Conservation (phyloP, 2,113 vertebrate genomes). For the Narcine bancroftii region DNA sequence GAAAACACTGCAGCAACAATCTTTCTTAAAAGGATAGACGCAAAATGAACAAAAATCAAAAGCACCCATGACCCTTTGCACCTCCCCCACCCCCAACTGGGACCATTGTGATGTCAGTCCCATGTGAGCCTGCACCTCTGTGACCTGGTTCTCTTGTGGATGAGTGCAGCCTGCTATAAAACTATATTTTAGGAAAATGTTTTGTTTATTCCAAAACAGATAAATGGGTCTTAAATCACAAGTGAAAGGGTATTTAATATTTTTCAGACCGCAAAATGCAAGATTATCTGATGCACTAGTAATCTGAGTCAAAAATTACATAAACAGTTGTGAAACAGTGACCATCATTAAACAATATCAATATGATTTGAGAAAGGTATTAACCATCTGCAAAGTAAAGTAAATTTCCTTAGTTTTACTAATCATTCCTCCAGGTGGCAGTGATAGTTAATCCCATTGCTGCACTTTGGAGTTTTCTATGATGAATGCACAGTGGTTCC, state of each 20-base stretch:
- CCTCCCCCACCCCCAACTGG: no score
- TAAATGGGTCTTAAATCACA: not conserved
- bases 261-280: not conserved
- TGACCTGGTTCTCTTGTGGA: no score
- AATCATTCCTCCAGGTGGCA: not conserved
- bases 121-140: no score
- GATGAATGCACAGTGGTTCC: not conserved
- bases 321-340: not conserved
- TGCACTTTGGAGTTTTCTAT: not conserved
- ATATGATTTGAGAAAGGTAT: not conserved
- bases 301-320: not conserved
- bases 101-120: no score
- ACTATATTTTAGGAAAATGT: not conserved
- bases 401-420: not conserved
- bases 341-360: not conserved
- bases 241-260: not conserved
- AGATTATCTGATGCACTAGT: not conserved
- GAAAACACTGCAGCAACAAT: no score
- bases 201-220: not conserved
- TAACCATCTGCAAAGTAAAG: not conserved
- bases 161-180: no score
- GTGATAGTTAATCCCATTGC: not conserved
- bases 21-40: no score
- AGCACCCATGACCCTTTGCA: no score
- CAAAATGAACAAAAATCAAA: no score